phyloP scores from a whole-genome alignment of 2,113 vertebrate genomes.

The Platichthys flesus region DNA sequence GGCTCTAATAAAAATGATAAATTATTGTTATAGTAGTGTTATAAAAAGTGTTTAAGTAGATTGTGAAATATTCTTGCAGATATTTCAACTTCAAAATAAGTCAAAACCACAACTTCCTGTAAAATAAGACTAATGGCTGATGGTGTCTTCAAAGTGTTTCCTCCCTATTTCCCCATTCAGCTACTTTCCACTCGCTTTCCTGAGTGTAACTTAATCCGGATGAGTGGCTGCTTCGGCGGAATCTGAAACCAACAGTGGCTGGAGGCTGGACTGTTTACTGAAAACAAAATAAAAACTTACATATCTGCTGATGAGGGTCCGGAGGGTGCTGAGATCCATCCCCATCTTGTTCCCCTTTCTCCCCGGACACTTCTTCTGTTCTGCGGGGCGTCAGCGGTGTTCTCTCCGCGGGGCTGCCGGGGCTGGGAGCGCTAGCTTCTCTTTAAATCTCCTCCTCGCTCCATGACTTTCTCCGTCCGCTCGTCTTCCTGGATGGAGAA shows the following conservation, averaged over 20 bases:
- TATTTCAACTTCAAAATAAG: background rate
- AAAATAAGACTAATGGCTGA: background rate
- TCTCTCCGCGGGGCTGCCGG: background rate
- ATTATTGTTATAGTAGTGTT: too few relatives aligned
- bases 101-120: background rate
- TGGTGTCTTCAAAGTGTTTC: background rate
- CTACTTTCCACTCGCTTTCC: slow-evolving; percentile 2
- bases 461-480: slow-evolving; percentile 70
- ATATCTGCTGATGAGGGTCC: slow-evolving; percentile 92
- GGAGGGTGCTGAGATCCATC: slow-evolving; percentile 90
- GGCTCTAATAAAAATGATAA: too few relatives aligned
- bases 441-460: slow-evolving; percentile 54
- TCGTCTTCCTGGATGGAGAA: slow-evolving; percentile 13
- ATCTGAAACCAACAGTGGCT: slow-evolving; percentile 31
- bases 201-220: slow-evolving; percentile 63
- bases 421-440: slow-evolving; percentile 63
- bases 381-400: background rate
- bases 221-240: slow-evolving; percentile 35
- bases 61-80: too few relatives aligned
- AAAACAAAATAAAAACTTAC: slow-evolving; percentile 81
- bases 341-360: slow-evolving; percentile 67
- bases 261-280: background rate
- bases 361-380: slow-evolving; percentile 29
- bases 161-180: background rate
- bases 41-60: too few relatives aligned